These are phyloP conservation scores for Drosophila leonis DNA, from an alignment of 2,888 invertebrate genomes.

Conservation along the genomic window DNA sequence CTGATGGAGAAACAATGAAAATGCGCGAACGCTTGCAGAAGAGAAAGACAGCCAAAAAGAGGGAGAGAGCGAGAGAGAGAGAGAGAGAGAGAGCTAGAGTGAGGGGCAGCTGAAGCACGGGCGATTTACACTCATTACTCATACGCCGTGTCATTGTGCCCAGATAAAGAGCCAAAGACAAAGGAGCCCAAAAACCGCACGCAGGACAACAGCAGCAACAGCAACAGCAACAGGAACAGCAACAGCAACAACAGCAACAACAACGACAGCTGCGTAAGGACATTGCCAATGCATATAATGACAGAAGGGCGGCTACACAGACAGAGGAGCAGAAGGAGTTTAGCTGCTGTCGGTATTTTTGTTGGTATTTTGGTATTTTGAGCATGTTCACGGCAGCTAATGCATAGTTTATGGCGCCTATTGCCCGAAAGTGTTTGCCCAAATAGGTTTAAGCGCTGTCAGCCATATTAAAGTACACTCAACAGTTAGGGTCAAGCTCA, in stretches of 20 bases:
- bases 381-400: constrained; percentile 72
- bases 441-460: constrained; percentile 51
- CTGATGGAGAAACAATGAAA: constrained; percentile 31
- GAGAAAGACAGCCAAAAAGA: not conserved
- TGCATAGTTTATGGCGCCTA: constrained; percentile 78
- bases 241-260: constrained; percentile 15
- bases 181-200: constrained; percentile 47
- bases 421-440: constrained; percentile 70
- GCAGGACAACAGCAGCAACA: constrained; percentile 41
- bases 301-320: not conserved
- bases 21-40: constrained; percentile 7
- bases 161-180: constrained; percentile 73
- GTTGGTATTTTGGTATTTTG: constrained; percentile 73
- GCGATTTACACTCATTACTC: constrained; percentile 69
- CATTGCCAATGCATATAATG: constrained; percentile 63
- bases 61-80: not conserved
- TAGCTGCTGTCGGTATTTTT: constrained; percentile 58
- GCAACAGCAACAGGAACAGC: constrained; percentile 13
- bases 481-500: not conserved
- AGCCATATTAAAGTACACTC: constrained; percentile 17
- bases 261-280: constrained; percentile 27
- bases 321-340: not conserved
- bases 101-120: constrained; percentile 16
- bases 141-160: constrained; percentile 77
- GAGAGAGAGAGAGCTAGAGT: not conserved